These are phyloP conservation scores for Zhengitettix transpicula DNA, from an alignment of 2,888 invertebrate genomes.

Conservation along the genomic window DNA sequence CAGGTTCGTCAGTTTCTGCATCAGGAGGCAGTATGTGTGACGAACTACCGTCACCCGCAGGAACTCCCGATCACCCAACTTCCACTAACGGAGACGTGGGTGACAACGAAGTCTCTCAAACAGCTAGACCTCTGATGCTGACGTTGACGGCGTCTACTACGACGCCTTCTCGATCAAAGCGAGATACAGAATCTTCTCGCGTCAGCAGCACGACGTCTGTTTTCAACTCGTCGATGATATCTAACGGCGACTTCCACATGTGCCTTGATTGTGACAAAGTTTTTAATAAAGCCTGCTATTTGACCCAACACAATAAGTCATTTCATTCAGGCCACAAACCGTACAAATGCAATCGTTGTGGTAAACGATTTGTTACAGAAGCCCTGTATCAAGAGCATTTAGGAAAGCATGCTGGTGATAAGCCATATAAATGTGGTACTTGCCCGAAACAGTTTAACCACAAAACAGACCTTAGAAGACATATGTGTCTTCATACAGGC, in stretches of 20 bases:
- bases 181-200: not conserved
- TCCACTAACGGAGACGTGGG: too few relatives aligned
- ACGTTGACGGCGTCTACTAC: slow-evolving; percentile 15
- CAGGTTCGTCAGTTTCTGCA: too few relatives aligned
- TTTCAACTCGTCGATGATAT: slow-evolving; percentile 7
- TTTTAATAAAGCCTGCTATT: slow-evolving; percentile 72
- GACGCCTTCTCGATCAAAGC: slow-evolving; percentile 14
- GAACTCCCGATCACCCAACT: too few relatives aligned
- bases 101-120: too few relatives aligned
- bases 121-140: not conserved
- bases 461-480: slow-evolving; percentile 73
- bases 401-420: slow-evolving; percentile 62
- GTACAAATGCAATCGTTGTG: slow-evolving; percentile 69
- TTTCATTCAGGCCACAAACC: slow-evolving; percentile 77
- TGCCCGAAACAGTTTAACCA: slow-evolving; percentile 84
- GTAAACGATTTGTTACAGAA: slow-evolving; percentile 64
- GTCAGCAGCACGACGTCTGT: not conserved
- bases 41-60: too few relatives aligned
- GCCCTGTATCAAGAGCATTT: slow-evolving; percentile 55
- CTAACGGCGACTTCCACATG: slow-evolving; percentile 26
- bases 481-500: slow-evolving; percentile 76
- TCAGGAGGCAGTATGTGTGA: too few relatives aligned
- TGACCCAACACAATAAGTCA: slow-evolving; percentile 80
- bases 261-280: slow-evolving; percentile 59
- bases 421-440: slow-evolving; percentile 69